Conservation (phyloP, 2,113 vertebrate genomes). For the Coregonus clupeaformis region DNA sequence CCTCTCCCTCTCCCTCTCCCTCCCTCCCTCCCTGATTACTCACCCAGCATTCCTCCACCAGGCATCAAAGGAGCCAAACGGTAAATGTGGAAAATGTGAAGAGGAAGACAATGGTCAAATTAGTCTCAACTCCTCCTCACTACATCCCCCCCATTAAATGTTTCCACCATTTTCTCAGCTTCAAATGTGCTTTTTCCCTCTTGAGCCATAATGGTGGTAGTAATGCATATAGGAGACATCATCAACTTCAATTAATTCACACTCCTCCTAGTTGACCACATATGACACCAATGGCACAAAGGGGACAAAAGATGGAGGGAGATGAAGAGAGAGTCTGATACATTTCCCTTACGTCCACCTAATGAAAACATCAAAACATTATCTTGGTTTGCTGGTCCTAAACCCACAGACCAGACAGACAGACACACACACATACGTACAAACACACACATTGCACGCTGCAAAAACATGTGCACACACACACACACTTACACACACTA, state of each 20-base stretch:
- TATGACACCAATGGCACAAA: background rate
- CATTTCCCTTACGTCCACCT: background rate
- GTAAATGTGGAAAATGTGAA: conserved; percentile 80
- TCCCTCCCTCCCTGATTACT: conserved; percentile 52
- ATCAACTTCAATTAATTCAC: background rate
- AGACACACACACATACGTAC: no score
- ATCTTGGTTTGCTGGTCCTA: conserved; percentile 18
- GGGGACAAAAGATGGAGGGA: background rate
- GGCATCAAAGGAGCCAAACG: conserved; percentile 70
- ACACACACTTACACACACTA: conserved; percentile 36
- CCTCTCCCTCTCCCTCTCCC: background rate
- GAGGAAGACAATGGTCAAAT: conserved; percentile 58
- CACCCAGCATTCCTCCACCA: conserved; percentile 67
- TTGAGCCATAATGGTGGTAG: background rate
- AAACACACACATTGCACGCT: no score
- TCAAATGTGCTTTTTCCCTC: conserved; percentile 38
- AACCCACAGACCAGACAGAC: conserved; percentile 2
- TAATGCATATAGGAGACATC: no score
- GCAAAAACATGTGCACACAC: conserved; percentile 53
- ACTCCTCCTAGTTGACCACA: background rate
- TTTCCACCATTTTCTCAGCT: conserved; percentile 53
- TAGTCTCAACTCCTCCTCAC: conserved; percentile 46
- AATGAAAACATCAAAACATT: background rate
- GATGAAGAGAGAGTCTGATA: background rate
- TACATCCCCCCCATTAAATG: conserved; percentile 24